Conservation (phyloP, 2,888 invertebrate species). For the Lydus trimaculatus region DNA sequence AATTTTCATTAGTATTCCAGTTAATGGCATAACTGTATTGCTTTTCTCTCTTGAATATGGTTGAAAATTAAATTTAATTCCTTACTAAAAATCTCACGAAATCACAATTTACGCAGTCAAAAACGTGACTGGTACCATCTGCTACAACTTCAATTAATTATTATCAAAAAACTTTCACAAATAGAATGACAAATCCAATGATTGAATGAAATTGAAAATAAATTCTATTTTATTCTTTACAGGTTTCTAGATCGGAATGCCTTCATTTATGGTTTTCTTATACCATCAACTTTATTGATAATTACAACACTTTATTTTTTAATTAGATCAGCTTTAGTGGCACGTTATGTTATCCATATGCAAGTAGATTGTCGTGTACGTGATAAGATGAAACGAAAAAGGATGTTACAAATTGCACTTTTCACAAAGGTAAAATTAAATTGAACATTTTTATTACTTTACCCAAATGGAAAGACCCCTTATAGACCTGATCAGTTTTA, state of each 20-base stretch:
- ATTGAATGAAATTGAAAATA: not conserved
- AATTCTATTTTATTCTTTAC: constrained; percentile 38
- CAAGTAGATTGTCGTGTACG: constrained; percentile 67
- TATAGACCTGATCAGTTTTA: no score
- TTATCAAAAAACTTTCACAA: not conserved
- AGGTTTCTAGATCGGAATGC: constrained; percentile 65
- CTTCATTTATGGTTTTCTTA: constrained; percentile 65
- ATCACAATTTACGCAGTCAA: not conserved
- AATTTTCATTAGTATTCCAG: no score
- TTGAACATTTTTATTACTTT: no score
- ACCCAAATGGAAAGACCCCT: no score
- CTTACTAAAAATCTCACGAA: not conserved
- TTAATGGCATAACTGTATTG: not conserved
- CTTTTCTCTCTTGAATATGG: not conserved
- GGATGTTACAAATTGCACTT: constrained; percentile 66
- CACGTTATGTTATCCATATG: constrained; percentile 67
- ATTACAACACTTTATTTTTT: constrained; percentile 46
- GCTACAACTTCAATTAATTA: not conserved
- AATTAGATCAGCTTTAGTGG: constrained; percentile 64
- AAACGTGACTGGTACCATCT: not conserved
- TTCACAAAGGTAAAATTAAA: constrained; percentile 64
- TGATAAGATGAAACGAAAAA: constrained; percentile 67
- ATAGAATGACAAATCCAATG: not conserved
- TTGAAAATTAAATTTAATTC: not conserved
- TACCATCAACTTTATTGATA: constrained; percentile 47